Conservation (phyloP, 92 coral and sea anemone genomes). For the Zoanthus sociatus region DNA sequence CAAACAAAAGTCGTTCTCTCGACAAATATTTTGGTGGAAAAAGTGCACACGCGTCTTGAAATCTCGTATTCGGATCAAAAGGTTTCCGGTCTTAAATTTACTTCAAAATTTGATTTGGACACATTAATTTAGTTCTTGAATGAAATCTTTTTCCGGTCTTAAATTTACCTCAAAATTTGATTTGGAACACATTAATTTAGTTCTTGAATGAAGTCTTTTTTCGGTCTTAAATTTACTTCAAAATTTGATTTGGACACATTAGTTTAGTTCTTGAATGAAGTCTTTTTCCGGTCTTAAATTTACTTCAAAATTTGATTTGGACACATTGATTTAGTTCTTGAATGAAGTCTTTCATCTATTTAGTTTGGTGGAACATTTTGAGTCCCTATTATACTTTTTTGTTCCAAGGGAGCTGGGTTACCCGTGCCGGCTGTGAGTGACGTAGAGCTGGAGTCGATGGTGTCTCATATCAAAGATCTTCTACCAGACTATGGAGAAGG, state of each 20-base stretch:
- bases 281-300: background rate
- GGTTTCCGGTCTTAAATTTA: background rate
- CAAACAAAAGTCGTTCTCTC: too few relatives aligned
- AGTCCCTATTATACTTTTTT: background rate
- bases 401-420: conserved; percentile 54
- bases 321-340: background rate
- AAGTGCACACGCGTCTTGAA: too few relatives aligned
- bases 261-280: background rate
- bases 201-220: background rate
- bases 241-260: too few relatives aligned
- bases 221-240: background rate
- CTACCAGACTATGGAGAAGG: conserved; percentile 95
- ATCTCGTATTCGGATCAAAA: too few relatives aligned
- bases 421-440: conserved; percentile 65
- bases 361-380: background rate
- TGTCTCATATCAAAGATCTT: conserved; percentile 87
- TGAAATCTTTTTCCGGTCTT: background rate
- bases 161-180: background rate
- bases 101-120: background rate
- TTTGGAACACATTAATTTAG: too few relatives aligned
- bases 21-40: too few relatives aligned
- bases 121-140: background rate
- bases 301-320: background rate
- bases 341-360: background rate
- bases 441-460: conserved; percentile 88